Evolutionary conservation across 2,113 vertebrate genomes (phyloP), one percentile per base, ranked within the genome.

Genomic region (Bos taurus): DNA sequence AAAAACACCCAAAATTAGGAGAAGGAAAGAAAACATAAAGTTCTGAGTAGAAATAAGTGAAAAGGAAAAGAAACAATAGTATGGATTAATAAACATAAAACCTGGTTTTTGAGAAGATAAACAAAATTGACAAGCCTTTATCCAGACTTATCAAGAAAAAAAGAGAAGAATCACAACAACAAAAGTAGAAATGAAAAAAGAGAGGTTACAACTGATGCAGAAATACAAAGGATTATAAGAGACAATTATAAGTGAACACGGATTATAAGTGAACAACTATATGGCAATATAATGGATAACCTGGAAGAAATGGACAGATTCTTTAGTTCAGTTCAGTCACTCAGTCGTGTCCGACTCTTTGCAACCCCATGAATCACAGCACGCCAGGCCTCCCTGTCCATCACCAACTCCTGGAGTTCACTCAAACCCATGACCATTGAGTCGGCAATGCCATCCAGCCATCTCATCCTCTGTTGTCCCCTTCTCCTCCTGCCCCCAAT

Each of bases 361-460:
- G 10, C 5, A 2, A 59, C 4, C 57, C 10, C 25, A 26, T 59
- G 25, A 59, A 59, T 59, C 2, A 2, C 10, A 59, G 10, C 4
- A 59, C 5, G 10, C 25, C 57, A 28, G 26, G 25, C 11, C 59
- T 60, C 59, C 11, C 11, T 60, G 11, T 60, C 5, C 57, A 28
- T 28, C 57, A 28, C 25, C 57, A 60, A 2, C 11, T 60, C 11
- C 25, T 12, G 2, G 4, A 13, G 25, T 59, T 13, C 57, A 28
- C 57, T 60, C 25, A 59, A 0, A 60, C 25, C 2, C 57, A 60
- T 2, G 10, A 1, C 57, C 57, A 60, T 60, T 1, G 57, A 60
- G 26, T 60, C 2, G 0, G 25, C 0, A 0, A 28, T 60, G 26
- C 26, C 59, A 60, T 60, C 2, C 2, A 60, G 11, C 5, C 26